Base-by-base conservation (phyloP, 2,888 invertebrate genomes). In the Micoletzkya japonica region DNA sequence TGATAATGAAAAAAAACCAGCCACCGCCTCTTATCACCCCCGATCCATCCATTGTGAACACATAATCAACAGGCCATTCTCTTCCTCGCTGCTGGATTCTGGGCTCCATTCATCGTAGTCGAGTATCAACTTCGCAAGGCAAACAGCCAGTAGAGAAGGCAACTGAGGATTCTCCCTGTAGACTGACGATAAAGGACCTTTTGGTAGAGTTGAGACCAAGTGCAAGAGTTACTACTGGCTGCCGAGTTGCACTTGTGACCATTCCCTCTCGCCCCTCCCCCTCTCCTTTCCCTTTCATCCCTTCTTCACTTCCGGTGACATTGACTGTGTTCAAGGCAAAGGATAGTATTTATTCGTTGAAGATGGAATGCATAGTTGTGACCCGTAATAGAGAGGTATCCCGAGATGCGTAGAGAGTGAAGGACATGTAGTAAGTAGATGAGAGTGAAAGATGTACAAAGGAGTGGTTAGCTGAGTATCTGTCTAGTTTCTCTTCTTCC, bases 121-220 rank as follows among this genome's bases (percentile, higher is more conserved):
- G 79, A 79, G 66, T 79, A 77, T 60, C 81, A 82, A 72, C 78
- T 82, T 68, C 80, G 81, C 78, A 82, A 82, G 78, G 80, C 81
- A 70, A 82, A 81, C 75, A 69, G 70, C 70, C 72, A 76, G 26
- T 39, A 54, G 54, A 61, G 61, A 49, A 49, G 17, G n/a, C 4
- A 30, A 17, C 24, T n/a, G 28, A 28, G 1, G 26, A 61, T 50
- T 49, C 49, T 50, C 61, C 28, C 32, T 61, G 32, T 61, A 34
- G 61, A 61, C 49, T 39, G 39, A 39, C n/a, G n/a, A n/a, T n/a
- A n/a, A n/a, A n/a, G n/a, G n/a, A n/a, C n/a, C 59, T 39, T 59
- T 34, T 36, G 34, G 39, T 39, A 37, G 59, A 59, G 39, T 59
- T 59, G 39, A 14, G 20, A 28, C 26, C 14, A 28, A 39, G 36